Conservation (phyloP, 2,113 vertebrate genomes). For the Chitala chitala region DNA sequence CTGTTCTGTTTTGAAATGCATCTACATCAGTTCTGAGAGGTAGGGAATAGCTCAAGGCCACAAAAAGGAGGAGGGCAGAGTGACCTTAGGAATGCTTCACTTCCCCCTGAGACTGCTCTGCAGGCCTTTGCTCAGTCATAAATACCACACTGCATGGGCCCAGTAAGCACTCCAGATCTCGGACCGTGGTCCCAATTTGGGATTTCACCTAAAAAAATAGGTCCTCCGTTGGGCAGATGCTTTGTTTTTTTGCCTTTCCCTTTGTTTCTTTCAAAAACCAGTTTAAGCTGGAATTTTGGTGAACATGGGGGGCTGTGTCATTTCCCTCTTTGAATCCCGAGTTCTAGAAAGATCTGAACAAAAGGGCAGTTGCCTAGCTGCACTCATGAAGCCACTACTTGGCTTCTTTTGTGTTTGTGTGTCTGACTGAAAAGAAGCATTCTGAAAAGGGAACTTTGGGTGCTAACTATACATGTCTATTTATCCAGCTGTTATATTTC, state of each 20-base stretch:
- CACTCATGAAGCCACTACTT: conserved; percentile 36
- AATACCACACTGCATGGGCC: not conserved
- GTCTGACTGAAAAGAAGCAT: conserved; percentile 41
- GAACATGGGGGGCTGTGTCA: conserved; percentile 31
- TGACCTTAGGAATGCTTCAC: not conserved
- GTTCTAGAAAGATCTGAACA: conserved; percentile 53
- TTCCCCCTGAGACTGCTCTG: not conserved
- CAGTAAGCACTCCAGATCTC: no score
- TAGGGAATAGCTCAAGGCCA: not conserved
- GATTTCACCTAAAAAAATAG: not conserved
- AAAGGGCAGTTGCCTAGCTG: conserved; percentile 64
- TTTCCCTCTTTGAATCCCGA: conserved; percentile 43
- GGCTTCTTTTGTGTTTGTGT: conserved; percentile 47
- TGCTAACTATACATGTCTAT: no score
- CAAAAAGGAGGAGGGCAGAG: not conserved
- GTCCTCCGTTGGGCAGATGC: not conserved
- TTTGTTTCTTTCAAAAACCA: conserved; percentile 25
- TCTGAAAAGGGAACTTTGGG: conserved; percentile 27
- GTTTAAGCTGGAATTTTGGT: conserved; percentile 22
- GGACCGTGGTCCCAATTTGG: not conserved
- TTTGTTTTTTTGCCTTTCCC: not conserved
- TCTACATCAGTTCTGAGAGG: not conserved
- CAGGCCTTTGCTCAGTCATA: not conserved
- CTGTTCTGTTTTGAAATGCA: no score
- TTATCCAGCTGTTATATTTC: conserved; percentile 39